Base-by-base conservation (phyloP, 2,888 invertebrate species). In the Diaperis boleti region DNA sequence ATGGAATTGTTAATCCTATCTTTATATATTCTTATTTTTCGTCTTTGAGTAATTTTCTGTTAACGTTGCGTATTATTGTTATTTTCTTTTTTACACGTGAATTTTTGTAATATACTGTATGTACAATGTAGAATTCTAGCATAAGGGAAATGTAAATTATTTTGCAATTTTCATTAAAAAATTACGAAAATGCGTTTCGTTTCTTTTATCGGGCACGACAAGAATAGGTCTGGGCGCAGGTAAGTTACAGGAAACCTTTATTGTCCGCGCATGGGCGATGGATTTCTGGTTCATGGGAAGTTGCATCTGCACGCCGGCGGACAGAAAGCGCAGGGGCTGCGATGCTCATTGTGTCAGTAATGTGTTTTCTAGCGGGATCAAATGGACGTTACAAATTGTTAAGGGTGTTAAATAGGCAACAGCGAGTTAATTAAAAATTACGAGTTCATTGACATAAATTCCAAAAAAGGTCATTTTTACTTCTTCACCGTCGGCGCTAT, bases 141-240 rank as follows among this genome's bases (percentile, higher is more conserved):
- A 56, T 74, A 74, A 74, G 73, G 68, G 57, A 72, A 68, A 70
- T 76, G 75, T 77, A 76, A 74, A 71, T 74, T 75, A 76, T 77
- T 77, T 77, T 76, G 71, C 74, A 76, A 72, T 71, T 76, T 77
- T 76, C 74, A 77, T 75, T 76, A 76, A 75, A 77, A 75, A 76
- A 74, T 13, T 55, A 49, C 61, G 6, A 13, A 49, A 69, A 62
- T 56, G 20, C 47, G 17, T 39, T 3, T 35, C 14, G 45, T 59
- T 59, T 66, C 55, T 69, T 60, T 33, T 1, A 5, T 22, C n/a
- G 26, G 26, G n/a, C 26, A 6, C 26, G 26, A 26, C 26, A 35
- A n/a, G 13, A n/a, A 35, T 1, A 14, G 2, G 35, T 14, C 4
- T 33, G 4, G 8, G n/a, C 11, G 33, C 35, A 35, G 35, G 35